Evolutionary conservation across 2,113 vertebrate species (phyloP).

Genomic region (Oreochromis spilurus): DNA sequence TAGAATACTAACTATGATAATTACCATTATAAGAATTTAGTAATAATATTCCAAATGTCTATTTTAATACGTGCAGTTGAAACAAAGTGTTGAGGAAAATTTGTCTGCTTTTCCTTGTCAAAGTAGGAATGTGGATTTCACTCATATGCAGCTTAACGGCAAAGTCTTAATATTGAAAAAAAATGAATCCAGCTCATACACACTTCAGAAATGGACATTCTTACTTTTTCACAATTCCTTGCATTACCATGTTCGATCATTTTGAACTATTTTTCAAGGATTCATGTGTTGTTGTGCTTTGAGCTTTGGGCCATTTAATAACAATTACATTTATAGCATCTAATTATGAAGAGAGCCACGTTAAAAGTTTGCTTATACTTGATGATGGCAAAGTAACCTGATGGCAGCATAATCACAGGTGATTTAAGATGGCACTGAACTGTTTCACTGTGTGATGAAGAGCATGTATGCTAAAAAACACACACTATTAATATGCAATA

Average conservation of each 20-base stretch:
- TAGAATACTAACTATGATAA: background rate
- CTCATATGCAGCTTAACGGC: background rate
- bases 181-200: background rate
- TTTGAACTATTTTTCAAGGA: background rate
- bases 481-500: background rate
- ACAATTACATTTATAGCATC: background rate
- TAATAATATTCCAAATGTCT: background rate
- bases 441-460: background rate
- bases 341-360: background rate
- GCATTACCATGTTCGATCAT: background rate
- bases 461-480: background rate
- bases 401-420: background rate
- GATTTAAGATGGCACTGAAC: background rate
- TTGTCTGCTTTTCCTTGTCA: background rate
- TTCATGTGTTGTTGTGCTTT: background rate
- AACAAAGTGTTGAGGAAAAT: background rate
- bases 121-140: background rate
- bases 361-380: background rate
- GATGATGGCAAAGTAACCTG: background rate
- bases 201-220: background rate
- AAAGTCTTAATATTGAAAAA: background rate
- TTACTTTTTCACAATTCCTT: background rate
- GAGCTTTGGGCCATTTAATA: background rate
- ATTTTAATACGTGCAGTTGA: background rate
- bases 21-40: background rate